Percentiles rank a stretch among this genome's conserved stretches.
These are phyloP conservation scores for Ctenochaetus hawaiiensis DNA, from an alignment of 2,797 vertebrate species.

Conservation along the genomic window DNA sequence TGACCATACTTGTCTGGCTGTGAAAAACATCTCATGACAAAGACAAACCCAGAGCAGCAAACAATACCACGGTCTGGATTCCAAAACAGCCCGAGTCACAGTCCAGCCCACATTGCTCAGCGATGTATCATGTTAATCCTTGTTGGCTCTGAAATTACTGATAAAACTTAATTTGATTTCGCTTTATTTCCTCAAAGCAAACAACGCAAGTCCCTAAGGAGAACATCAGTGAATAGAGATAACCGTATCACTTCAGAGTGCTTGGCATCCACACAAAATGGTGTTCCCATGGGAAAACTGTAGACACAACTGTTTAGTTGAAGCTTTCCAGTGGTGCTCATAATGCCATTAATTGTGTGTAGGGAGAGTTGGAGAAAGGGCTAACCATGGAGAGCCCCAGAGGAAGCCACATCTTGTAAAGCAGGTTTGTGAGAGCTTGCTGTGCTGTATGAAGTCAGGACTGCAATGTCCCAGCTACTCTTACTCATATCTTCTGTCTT, in stretches of 20 bases:
- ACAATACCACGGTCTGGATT: slow-evolving; percentile 58
- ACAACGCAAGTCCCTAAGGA: slow-evolving; percentile 38
- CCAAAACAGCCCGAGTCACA: slow-evolving; percentile 44
- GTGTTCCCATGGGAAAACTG: slow-evolving; percentile 83
- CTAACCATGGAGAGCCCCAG: slow-evolving; percentile 53
- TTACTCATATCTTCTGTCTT: slow-evolving; percentile 35
- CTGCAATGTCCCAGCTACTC: slow-evolving; percentile 19
- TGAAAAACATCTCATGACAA: slow-evolving; percentile 75
- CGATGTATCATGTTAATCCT: slow-evolving; percentile 58
- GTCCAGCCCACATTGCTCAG: slow-evolving; percentile 36
- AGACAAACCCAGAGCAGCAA: slow-evolving; percentile 64
- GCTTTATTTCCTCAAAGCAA: slow-evolving; percentile 55
- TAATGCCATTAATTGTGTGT: slow-evolving; percentile 75
- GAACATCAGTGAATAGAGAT: slow-evolving; percentile 72
- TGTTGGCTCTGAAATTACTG: slow-evolving; percentile 63
- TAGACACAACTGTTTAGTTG: slow-evolving; percentile 69
- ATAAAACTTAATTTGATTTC: slow-evolving; percentile 70
- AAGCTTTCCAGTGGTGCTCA: slow-evolving; percentile 71
- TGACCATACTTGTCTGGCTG: slow-evolving; percentile 63
- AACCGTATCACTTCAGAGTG: slow-evolving; percentile 68
- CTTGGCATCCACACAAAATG: slow-evolving; percentile 69
- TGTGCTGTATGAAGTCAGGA: slow-evolving; percentile 14
- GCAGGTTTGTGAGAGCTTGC: slow-evolving; percentile 62
- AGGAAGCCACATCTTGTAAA: slow-evolving; percentile 72
- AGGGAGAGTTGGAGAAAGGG: slow-evolving; percentile 53